These are phyloP conservation scores for Drosophila niveifrons DNA, from an alignment of 2,888 invertebrate species.

Conservation along the genomic window DNA sequence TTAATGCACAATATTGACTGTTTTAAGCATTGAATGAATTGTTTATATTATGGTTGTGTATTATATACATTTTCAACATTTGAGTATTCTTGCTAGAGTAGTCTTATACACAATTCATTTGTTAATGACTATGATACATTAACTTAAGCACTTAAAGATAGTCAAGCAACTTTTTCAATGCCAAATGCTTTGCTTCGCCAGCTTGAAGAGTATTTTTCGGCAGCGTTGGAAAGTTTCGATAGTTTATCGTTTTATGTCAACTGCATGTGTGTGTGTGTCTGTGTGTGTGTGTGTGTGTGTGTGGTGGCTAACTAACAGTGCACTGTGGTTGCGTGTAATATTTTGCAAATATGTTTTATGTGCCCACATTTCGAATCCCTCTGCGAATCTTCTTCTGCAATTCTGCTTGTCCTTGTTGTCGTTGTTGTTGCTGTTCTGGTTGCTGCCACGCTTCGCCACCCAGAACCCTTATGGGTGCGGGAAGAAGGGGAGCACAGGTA, in stretches of 20 bases:
- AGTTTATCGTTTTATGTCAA: conserved; percentile 30
- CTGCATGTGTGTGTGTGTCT: conserved; percentile 6
- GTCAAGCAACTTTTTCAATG: too few species aligned
- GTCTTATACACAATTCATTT: too few species aligned
- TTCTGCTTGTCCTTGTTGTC: conserved; percentile 27
- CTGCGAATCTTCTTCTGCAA: conserved; percentile 51
- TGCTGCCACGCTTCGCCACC: conserved; percentile 59
- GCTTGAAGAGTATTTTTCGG: conserved; percentile 33
- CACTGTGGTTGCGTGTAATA: conserved; percentile 57
- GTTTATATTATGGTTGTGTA: too few species aligned
- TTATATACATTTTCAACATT: too few species aligned
- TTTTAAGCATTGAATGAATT: too few species aligned
- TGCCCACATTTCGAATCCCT: conserved; percentile 59
- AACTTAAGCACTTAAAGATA: too few species aligned
- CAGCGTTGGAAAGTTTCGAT: conserved; percentile 2
- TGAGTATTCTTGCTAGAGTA: too few species aligned
- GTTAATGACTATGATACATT: too few species aligned
- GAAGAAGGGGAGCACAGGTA: conserved; percentile 12
- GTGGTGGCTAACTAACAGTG: conserved; percentile 61
- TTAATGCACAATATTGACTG: too few species aligned
- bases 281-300: conserved; percentile 8
- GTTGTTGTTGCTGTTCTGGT: conserved; percentile 23
- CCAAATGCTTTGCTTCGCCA: too few species aligned
- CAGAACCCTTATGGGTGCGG: conserved; percentile 16
- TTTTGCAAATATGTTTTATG: conserved; percentile 75